A percentile compares a stretch with the other conserved stretches of the same genome.
Conservation (phyloP, 2,797 vertebrate species). For the Poeciliopsis turneri region DNA sequence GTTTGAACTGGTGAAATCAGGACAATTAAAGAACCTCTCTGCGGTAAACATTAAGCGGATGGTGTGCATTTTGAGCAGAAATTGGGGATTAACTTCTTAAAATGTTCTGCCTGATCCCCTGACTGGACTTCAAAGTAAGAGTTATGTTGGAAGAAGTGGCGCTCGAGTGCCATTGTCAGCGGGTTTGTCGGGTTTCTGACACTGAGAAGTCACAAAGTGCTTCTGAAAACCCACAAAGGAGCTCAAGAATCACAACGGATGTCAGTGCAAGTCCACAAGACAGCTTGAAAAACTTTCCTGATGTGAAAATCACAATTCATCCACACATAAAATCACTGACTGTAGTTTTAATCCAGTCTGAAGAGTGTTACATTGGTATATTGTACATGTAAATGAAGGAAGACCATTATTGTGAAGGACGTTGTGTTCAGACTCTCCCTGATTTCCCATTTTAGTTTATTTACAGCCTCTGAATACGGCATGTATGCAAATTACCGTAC, state of each 20-base stretch:
- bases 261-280: neutral
- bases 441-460: neutral
- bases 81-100: constrained; percentile 72
- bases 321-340: neutral
- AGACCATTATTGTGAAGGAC: neutral
- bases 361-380: neutral
- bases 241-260: neutral
- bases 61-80: constrained; percentile 64
- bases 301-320: neutral
- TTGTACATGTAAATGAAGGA: constrained; percentile 1
- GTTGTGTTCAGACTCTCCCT: constrained; percentile 1
- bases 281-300: neutral
- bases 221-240: constrained; percentile 28
- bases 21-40: constrained; percentile 70
- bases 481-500: constrained; percentile 10
- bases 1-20: constrained; percentile 61
- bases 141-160: constrained; percentile 31
- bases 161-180: constrained; percentile 52
- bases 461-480: constrained; percentile 21
- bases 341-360: neutral
- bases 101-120: constrained; percentile 68
- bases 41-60: constrained; percentile 74
- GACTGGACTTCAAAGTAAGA: constrained; percentile 81
- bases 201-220: constrained; percentile 44
- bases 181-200: constrained; percentile 42